Percentiles rank a stretch among this genome's conserved stretches.
phyloP scores from a whole-genome alignment of 1,140 invertebrate genomes.

The Aphelenchoides avenae region DNA sequence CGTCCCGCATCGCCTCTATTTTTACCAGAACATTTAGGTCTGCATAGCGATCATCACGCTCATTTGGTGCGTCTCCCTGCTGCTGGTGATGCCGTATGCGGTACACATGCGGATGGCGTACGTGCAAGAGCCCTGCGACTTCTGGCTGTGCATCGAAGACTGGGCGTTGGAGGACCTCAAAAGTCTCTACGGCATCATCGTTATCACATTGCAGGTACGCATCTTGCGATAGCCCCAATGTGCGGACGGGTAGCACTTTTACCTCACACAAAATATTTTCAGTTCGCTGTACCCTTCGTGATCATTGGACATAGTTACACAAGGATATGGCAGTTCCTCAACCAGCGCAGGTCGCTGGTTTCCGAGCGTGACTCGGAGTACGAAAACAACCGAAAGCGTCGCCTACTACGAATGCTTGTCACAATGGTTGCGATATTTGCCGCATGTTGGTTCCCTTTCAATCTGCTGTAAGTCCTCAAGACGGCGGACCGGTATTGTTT shows the following conservation, averaged over 20 bases:
- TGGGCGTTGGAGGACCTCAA: conserved; percentile 44
- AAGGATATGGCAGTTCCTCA: conserved; percentile 80
- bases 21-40: conserved; percentile 60
- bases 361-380: conserved; percentile 14
- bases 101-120: conserved; percentile 70
- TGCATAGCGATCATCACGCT: conserved; percentile 75
- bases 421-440: conserved; percentile 93
- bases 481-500: not conserved
- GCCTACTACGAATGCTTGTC: conserved; percentile 75
- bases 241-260: conserved; percentile 18
- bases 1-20: conserved; percentile 7
- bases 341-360: conserved; percentile 60
- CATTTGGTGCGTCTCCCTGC: conserved; percentile 82
- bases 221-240: not conserved
- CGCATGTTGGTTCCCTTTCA: conserved; percentile 74
- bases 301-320: conserved; percentile 89
- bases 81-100: conserved; percentile 84
- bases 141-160: conserved; percentile 50
- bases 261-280: conserved; percentile 76
- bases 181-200: conserved; percentile 76
- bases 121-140: conserved; percentile 44
- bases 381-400: conserved; percentile 33
- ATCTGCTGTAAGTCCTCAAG: conserved; percentile 40
- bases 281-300: conserved; percentile 88
- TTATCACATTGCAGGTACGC: conserved; percentile 72